Percentiles rank a stretch among this genome's conserved stretches.
Evolutionary conservation across 1,140 invertebrate genomes (phyloP).

Genomic region (Parapsyche elsis): DNA sequence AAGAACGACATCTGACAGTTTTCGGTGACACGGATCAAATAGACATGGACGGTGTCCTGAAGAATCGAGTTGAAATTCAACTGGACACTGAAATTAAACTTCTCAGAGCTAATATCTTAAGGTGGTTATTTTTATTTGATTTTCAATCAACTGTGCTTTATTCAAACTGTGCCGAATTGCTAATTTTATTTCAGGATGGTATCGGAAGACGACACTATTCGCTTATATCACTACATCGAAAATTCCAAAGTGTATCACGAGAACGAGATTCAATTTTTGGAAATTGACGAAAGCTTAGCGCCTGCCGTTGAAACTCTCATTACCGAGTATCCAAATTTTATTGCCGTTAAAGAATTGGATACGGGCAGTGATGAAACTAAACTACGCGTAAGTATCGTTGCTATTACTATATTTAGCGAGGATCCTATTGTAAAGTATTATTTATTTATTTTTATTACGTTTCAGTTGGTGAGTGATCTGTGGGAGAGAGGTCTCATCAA

Average conservation of each 20-base stretch:
- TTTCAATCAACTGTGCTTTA: neutral
- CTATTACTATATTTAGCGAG: conserved; percentile 1
- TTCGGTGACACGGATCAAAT: conserved; percentile 77
- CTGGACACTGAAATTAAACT: conserved; percentile 78
- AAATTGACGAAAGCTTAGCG: conserved; percentile 74
- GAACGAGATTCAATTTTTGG: conserved; percentile 81
- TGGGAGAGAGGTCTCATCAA: conserved; percentile 80
- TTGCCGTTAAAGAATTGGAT: conserved; percentile 78
- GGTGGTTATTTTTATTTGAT: conserved; percentile 62
- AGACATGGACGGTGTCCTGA: conserved; percentile 71
- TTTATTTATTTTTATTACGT: conserved; percentile 48
- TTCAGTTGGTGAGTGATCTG: conserved; percentile 71
- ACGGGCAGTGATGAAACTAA: conserved; percentile 72
- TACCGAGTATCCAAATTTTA: conserved; percentile 79
- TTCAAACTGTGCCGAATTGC: conserved; percentile 3
- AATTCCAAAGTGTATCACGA: conserved; percentile 88
- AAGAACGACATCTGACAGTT: conserved; percentile 76
- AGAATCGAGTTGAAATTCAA: conserved; percentile 73
- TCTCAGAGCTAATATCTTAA: conserved; percentile 75
- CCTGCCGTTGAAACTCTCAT: conserved; percentile 79
- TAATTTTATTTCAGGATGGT: conserved; percentile 70
- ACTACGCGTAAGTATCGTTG: conserved; percentile 59
- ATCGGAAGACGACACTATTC: conserved; percentile 72
- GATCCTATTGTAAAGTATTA: conserved; percentile 33
- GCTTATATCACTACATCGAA: conserved; percentile 83